Evolutionary conservation across 2,113 vertebrate species (phyloP).

Genomic region (Capreolus pygargus): DNA sequence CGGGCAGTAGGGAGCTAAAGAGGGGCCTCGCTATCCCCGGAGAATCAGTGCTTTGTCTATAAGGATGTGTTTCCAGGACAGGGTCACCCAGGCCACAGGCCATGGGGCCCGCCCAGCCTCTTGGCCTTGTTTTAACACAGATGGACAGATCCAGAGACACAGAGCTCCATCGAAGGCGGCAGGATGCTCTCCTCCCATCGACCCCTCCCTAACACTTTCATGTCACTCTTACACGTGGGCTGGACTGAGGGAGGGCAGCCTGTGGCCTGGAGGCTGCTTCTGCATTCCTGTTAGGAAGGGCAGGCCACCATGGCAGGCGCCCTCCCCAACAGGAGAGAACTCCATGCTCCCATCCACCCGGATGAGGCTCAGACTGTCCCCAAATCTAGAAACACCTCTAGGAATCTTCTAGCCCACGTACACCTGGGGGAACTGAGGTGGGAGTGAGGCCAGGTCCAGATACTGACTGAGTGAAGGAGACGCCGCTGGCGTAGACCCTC

Average conservation of each 20-base stretch:
- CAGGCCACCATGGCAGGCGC: accelerated
- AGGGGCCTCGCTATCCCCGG: accelerated
- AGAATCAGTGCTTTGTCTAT: background rate
- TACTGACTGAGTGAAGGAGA: background rate
- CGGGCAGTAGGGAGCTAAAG: background rate
- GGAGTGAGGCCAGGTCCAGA: background rate
- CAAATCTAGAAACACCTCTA: background rate
- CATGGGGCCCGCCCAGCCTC: background rate
- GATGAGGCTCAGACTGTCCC: background rate
- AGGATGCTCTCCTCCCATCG: background rate
- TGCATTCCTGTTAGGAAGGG: background rate
- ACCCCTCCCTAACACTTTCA: background rate
- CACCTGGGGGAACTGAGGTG: background rate
- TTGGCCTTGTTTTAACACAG: background rate
- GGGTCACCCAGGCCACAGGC: background rate
- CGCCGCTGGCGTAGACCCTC: accelerated
- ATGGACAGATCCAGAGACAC: accelerated
- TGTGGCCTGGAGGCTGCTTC: background rate
- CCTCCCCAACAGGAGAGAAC: no score
- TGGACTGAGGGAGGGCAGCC: background rate
- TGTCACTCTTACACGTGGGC: background rate
- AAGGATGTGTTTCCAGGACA: background rate
- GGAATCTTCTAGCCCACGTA: background rate
- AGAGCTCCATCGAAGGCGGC: background rate
- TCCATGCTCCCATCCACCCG: accelerated